Percentiles rank a stretch among this genome's conserved stretches.
Evolutionary conservation across 2,797 vertebrate genomes (phyloP).

Genomic region (Margarornis squamiger): DNA sequence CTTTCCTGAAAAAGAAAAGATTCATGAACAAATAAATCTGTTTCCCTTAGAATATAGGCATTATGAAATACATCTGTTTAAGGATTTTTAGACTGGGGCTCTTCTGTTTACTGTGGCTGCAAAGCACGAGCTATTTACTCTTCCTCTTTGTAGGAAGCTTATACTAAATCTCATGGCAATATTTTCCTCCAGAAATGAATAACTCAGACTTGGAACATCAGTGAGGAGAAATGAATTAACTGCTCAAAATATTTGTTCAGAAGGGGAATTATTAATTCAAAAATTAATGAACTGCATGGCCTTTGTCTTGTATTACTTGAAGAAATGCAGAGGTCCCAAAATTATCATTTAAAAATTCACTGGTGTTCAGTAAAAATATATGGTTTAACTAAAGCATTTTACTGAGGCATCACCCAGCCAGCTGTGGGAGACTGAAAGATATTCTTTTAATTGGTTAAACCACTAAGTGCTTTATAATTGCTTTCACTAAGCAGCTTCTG

Average conservation of each 20-base stretch:
- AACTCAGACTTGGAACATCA: background rate
- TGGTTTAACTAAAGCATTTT: background rate
- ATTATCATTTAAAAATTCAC: background rate
- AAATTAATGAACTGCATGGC: background rate
- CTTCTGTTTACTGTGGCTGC: background rate
- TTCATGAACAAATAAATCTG: background rate
- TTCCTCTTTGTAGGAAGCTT: background rate
- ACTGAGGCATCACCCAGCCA: background rate
- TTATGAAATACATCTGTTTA: background rate
- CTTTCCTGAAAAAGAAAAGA: background rate
- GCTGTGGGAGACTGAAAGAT: background rate
- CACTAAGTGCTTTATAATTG: constrained; percentile 28
- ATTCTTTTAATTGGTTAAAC: constrained; percentile 34
- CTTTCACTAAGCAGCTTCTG: constrained; percentile 30
- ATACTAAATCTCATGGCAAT: background rate
- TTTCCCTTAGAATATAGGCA: background rate
- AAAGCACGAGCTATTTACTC: background rate
- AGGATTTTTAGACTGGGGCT: background rate
- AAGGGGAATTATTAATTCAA: background rate
- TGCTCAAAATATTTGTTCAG: background rate
- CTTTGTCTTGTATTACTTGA: background rate
- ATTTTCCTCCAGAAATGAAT: background rate
- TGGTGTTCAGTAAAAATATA: background rate
- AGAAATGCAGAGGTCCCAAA: background rate
- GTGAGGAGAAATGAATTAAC: background rate